Evolutionary conservation across 2,888 invertebrate species (phyloP).

Genomic region (Lycophotia porphyrea): DNA sequence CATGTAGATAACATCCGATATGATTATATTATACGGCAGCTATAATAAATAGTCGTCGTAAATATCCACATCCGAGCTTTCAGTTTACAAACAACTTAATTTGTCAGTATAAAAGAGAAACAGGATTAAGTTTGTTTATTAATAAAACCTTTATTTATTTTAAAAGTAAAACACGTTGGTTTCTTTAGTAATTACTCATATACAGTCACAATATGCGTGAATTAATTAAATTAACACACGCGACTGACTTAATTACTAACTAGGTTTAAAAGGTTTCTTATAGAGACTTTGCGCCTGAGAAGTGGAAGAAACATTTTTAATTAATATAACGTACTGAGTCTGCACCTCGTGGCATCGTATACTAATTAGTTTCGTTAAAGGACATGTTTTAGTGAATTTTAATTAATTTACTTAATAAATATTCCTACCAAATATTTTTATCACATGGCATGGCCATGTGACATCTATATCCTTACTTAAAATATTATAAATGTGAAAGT

Average conservation of each 20-base stretch:
- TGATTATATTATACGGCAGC: slow-evolving; percentile 27
- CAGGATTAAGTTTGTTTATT: slow-evolving; percentile 12
- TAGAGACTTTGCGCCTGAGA: slow-evolving; percentile 65
- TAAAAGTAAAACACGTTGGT: slow-evolving; percentile 30
- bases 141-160: slow-evolving; percentile 25
- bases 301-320: slow-evolving; percentile 72
- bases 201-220: slow-evolving; percentile 61
- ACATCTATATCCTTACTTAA: too few relatives aligned
- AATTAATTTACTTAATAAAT: slow-evolving; percentile 1
- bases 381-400: slow-evolving; percentile 22
- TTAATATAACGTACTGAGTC: slow-evolving; percentile 66
- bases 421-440: neutral
- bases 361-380: slow-evolving; percentile 53
- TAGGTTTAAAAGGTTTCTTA: slow-evolving; percentile 72
- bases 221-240: slow-evolving; percentile 75
- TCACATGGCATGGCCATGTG: too few relatives aligned
- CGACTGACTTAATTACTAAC: slow-evolving; percentile 70
- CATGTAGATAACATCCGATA: slow-evolving; percentile 41
- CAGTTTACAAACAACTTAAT: slow-evolving; percentile 17
- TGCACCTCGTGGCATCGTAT: slow-evolving; percentile 41
- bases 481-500: too few relatives aligned
- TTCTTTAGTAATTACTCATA: slow-evolving; percentile 38
- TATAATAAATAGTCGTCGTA: slow-evolving; percentile 31
- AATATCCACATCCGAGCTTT: slow-evolving; percentile 14
- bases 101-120: neutral